Percentiles rank a stretch among this genome's conserved stretches.
Conservation (phyloP, 2,113 vertebrate genomes). For the Callopanchax toddi region DNA sequence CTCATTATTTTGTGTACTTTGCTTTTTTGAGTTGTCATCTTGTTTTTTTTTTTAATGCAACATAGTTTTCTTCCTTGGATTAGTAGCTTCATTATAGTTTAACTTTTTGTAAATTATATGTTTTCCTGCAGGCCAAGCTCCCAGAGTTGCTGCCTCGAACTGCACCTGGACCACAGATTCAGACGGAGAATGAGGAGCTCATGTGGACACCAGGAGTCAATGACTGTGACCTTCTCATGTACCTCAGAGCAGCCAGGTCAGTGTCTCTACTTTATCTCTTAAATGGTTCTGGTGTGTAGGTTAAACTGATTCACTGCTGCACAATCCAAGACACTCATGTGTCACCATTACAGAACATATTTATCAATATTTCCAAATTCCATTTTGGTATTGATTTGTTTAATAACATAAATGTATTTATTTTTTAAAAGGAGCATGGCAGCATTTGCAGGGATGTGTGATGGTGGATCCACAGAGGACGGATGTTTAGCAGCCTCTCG, state of each 20-base stretch:
- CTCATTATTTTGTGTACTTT: no score
- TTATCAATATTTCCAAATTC: background rate
- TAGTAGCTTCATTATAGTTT: background rate
- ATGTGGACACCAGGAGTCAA: conserved; percentile 98
- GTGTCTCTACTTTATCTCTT: no score
- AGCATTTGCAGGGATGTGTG: conserved; percentile 98
- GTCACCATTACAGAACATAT: background rate
- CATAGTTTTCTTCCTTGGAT: background rate
- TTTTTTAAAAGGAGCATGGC: conserved; percentile 92
- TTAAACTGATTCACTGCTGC: background rate
- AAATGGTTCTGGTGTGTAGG: background rate
- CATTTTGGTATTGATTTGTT: background rate
- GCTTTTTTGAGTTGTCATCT: background rate
- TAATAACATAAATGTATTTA: conserved; percentile 3
- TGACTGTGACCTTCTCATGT: conserved; percentile 99
- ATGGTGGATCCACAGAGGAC: conserved; percentile 96
- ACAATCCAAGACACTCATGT: no score
- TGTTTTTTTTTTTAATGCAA: background rate
- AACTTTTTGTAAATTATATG: background rate
- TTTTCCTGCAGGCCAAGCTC: conserved; percentile 88
- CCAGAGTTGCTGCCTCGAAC: conserved; percentile 91
- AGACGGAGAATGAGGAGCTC: conserved; percentile 92
- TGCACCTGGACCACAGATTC: conserved; percentile 81
- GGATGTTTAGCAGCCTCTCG: conserved; percentile 96
- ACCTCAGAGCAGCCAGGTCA: conserved; percentile 95